A percentile compares a stretch with the other conserved stretches of the same genome.
Conservation (phyloP, 2,888 invertebrate species). For the Glyphotaelius pellucidus region DNA sequence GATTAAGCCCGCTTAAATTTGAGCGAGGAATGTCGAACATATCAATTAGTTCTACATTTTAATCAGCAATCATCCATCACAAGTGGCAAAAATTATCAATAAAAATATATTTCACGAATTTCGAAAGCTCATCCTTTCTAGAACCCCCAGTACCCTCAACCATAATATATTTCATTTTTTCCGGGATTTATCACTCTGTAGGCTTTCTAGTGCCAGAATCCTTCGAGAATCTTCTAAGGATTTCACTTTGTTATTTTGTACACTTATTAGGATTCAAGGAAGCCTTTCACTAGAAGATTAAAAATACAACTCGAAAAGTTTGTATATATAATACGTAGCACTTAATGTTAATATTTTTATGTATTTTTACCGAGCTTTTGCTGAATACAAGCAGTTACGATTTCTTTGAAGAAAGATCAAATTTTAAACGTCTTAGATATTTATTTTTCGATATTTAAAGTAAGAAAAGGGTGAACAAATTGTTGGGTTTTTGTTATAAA, state of each 20-base stretch:
- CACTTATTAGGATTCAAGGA: slow-evolving; percentile 8
- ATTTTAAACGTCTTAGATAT: not conserved
- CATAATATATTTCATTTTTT: not conserved
- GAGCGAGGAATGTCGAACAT: too few relatives aligned
- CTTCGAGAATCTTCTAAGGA: not conserved
- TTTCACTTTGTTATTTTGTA: slow-evolving; percentile 23
- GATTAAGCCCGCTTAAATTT: too few relatives aligned
- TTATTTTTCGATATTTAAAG: not conserved
- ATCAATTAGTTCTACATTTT: too few relatives aligned
- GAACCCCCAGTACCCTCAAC: not conserved
- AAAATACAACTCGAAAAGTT: not conserved
- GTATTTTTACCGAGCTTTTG: not conserved
- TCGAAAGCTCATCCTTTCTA: not conserved
- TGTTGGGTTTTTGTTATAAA: not conserved
- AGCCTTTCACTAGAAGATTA: not conserved
- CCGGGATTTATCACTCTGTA: not conserved
- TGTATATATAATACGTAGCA: not conserved
- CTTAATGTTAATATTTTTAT: not conserved
- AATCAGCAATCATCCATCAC: too few relatives aligned
- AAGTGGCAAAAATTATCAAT: too few relatives aligned
- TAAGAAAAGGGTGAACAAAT: not conserved
- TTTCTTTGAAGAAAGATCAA: not conserved
- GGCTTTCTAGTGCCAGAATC: not conserved
- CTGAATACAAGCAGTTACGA: not conserved
- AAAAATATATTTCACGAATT: not conserved